Evolutionary conservation across 2,113 vertebrate genomes (phyloP).

Genomic region (Semnornis frantzii): DNA sequence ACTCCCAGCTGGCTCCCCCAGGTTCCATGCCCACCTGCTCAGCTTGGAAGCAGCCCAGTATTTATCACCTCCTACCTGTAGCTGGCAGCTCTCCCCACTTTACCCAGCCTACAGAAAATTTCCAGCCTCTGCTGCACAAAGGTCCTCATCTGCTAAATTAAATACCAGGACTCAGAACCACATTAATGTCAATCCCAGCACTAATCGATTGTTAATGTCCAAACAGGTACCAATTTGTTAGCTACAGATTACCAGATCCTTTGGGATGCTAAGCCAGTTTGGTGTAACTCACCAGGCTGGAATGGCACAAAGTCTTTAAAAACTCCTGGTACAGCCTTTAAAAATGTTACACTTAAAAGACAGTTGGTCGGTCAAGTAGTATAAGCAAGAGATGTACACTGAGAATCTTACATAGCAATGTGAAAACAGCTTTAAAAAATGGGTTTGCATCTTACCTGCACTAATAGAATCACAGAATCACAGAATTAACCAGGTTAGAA

Average conservation of each 20-base stretch:
- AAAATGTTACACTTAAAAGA: neutral
- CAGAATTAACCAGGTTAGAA: too few species aligned
- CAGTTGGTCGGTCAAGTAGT: neutral
- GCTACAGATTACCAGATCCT: slow-evolving; percentile 18
- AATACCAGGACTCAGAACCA: neutral
- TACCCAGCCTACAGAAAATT: neutral
- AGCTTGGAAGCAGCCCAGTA: neutral
- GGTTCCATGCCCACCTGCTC: neutral
- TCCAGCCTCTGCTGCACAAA: neutral
- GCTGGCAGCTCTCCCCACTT: neutral
- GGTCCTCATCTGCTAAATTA: neutral
- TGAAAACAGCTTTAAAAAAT: neutral
- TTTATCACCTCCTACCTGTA: neutral
- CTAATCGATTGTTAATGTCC: neutral
- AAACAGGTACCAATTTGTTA: slow-evolving; percentile 29
- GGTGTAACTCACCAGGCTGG: neutral
- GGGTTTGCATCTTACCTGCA: neutral
- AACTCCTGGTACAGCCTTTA: neutral
- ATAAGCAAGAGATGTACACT: fast-evolving
- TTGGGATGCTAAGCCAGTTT: neutral
- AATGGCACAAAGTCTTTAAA: neutral
- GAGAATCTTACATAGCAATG: neutral
- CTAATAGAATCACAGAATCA: neutral
- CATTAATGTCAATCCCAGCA: neutral
- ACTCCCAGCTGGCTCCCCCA: too few species aligned